Conservation (phyloP, 2,113 vertebrate species). For the Perca fluviatilis region DNA sequence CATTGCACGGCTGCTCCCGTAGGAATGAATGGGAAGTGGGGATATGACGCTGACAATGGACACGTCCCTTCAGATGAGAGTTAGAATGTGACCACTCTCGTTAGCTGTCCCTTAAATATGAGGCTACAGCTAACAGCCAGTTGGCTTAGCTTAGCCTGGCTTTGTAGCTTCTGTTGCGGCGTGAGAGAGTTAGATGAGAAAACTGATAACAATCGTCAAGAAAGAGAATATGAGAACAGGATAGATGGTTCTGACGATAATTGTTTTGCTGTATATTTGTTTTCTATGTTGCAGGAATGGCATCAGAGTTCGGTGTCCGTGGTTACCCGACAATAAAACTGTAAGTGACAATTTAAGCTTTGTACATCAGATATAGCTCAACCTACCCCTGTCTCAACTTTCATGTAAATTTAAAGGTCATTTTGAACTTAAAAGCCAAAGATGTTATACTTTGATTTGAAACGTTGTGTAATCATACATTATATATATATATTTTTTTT, state of each 20-base stretch:
- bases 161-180: neutral
- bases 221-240: neutral
- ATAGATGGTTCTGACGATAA: neutral
- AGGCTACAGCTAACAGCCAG: neutral
- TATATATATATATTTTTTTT: neutral
- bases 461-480: neutral
- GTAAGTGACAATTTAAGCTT: constrained; percentile 83
- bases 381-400: neutral
- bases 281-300: constrained; percentile 86
- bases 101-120: neutral
- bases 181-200: too few relatives aligned
- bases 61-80: neutral
- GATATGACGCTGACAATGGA: too few relatives aligned
- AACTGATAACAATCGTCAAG: too few relatives aligned
- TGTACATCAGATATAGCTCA: too few relatives aligned
- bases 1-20: too few relatives aligned
- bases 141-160: neutral
- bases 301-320: constrained; percentile 97
- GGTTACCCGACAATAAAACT: constrained; percentile 99
- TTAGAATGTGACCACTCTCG: neutral
- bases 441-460: neutral
- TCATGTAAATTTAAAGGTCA: neutral
- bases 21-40: too few relatives aligned
- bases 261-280: neutral
- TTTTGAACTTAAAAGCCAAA: neutral